phyloP scores from a whole-genome alignment of 2,888 invertebrate genomes.

The Monochamus alternatus region DNA sequence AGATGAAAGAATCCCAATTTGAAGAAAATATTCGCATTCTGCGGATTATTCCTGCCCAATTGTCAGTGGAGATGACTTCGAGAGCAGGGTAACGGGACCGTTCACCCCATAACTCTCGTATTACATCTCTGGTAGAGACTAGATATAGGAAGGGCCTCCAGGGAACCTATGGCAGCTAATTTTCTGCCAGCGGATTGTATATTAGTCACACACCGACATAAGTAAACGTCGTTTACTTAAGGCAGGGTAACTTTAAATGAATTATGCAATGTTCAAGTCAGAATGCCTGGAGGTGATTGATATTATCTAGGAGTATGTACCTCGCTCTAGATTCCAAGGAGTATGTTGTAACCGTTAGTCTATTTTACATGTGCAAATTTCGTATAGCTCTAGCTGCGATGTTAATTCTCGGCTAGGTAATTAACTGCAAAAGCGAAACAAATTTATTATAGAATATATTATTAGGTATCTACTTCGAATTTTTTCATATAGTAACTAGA shows the following conservation, averaged over 20 bases:
- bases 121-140: constrained; percentile 15
- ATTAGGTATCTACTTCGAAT: too few relatives aligned
- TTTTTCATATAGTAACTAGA: too few relatives aligned
- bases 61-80: constrained; percentile 12
- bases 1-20: constrained; percentile 37
- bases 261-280: constrained; percentile 7
- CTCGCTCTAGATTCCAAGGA: neutral
- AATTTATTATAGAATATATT: too few relatives aligned
- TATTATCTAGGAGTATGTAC: neutral
- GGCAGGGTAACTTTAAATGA: constrained; percentile 7
- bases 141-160: neutral
- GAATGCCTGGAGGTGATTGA: constrained; percentile 10
- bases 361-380: too few relatives aligned
- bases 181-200: constrained; percentile 9
- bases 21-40: constrained; percentile 36
- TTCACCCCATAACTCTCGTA: constrained; percentile 21
- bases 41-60: constrained; percentile 20
- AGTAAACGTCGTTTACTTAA: constrained; percentile 12
- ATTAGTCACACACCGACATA: constrained; percentile 3
- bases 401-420: too few relatives aligned
- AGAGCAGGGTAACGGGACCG: constrained; percentile 17
- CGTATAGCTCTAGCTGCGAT: too few relatives aligned
- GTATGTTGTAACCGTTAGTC: neutral
- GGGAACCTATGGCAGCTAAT: constrained; percentile 1
- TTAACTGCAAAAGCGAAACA: too few relatives aligned